Evolutionary conservation across 2,797 vertebrate genomes (phyloP), one percentile per base, ranked within the genome.

Genomic region (Poecilia wingei): DNA sequence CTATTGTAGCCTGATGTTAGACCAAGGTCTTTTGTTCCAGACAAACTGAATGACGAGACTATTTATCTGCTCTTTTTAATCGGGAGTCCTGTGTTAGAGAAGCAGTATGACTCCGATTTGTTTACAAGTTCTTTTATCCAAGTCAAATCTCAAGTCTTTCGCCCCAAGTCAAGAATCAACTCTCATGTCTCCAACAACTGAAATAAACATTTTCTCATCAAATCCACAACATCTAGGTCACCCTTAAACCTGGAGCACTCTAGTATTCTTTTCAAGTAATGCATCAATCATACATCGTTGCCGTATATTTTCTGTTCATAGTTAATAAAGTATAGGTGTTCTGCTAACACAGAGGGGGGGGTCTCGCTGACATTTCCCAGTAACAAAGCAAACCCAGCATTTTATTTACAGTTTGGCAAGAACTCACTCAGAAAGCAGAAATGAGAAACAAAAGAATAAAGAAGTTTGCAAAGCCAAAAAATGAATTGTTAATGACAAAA

Each of bases 401-500:
- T 76, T 75, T 87, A 77, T 81, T 61, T 76, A 81, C 72, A 72
- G 72, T 57, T 66, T 51, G 74, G 73, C 33, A 74, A 28, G 39
- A 53, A 74, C 73, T 71, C 70, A 74, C 55, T 70, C 51, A 18
- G n/a, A 81, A 79, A 82, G 66, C 66, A 71, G 75, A 64, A 79
- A 59, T 59, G 6, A 78, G 71, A 74, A 33, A 71, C 53, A 85
- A 76, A 83, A 86, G 77, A 82, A 88, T 80, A 57, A 79, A 78
- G 73, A 90, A 66, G 84, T 90, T 91, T 86, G 57, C 76, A 79
- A 83, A 87, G 80, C 87, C 76, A 74, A 43, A 31, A 25, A 84
- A 94, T 94, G 6, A 89, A 95, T 94, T 87, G 90, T 93, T 94
- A 84, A 94, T 89, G 78, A 84, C 76, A 72, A 88, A 89, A 92